These are phyloP conservation scores for Melipona bicolor DNA, from an alignment of 2,888 invertebrate genomes.

Conservation along the genomic window DNA sequence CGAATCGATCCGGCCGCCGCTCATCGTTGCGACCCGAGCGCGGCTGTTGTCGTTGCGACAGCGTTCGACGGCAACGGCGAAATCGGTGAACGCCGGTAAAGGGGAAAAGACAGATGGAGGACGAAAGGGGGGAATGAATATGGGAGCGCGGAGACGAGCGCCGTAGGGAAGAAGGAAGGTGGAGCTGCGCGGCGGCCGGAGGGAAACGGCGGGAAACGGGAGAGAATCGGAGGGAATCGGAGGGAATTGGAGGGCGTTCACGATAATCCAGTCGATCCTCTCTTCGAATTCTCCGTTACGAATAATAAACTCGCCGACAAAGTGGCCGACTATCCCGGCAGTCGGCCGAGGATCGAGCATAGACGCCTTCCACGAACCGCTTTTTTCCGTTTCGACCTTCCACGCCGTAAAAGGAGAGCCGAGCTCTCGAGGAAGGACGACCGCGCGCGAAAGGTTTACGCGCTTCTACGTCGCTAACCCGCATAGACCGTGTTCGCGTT, in stretches of 20 bases:
- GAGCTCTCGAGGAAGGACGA: conserved; percentile 51
- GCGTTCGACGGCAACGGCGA: not conserved
- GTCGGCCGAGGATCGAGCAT: conserved; percentile 53
- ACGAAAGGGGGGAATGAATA: not conserved
- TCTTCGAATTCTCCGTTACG: conserved; percentile 67
- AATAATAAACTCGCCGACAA: conserved; percentile 77
- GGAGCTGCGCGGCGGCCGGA: not conserved
- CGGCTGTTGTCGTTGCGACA: not conserved
- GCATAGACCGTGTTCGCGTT: conserved; percentile 46
- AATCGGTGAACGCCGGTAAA: conserved; percentile 3
- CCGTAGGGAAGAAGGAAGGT: not conserved
- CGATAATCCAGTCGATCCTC: conserved; percentile 68
- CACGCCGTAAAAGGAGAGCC: conserved; percentile 60
- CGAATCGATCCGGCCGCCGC: not conserved
- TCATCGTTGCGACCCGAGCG: not conserved
- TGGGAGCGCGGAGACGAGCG: not conserved
- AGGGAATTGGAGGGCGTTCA: conserved; percentile 35
- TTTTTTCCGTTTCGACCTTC: conserved; percentile 64
- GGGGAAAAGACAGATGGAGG: not conserved
- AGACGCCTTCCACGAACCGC: conserved; percentile 64
- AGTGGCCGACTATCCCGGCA: conserved; percentile 64
- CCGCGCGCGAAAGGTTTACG: conserved; percentile 40
- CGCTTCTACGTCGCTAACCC: conserved; percentile 18
- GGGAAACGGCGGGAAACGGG: conserved; percentile 48
- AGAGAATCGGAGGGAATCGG: conserved; percentile 19